A percentile compares a stretch with the other conserved stretches of the same genome.
Conservation (phyloP, 2,888 invertebrate species). For the Uloborus plumipes region DNA sequence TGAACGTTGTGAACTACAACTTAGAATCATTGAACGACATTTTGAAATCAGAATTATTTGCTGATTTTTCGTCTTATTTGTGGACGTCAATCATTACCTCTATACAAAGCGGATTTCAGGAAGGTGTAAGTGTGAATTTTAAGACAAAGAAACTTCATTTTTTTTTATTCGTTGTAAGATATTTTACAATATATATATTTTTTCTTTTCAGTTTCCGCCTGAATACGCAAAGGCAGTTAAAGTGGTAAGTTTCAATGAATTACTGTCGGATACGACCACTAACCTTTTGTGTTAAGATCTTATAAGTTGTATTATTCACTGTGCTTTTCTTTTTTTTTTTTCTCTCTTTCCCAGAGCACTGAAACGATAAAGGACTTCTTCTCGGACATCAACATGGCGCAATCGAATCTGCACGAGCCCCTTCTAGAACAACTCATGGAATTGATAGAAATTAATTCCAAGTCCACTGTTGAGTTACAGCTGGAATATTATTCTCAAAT, state of each 20-base stretch:
- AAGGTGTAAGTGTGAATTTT: conserved; percentile 35
- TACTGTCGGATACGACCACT: too few species aligned
- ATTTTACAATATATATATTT: background rate
- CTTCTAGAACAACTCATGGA: conserved; percentile 29
- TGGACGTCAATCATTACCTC: conserved; percentile 28
- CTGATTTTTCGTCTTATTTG: conserved; percentile 18
- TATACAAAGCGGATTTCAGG: conserved; percentile 47
- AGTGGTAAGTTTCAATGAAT: conserved; percentile 14
- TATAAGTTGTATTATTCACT: too few species aligned
- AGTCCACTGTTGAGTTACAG: conserved; percentile 47
- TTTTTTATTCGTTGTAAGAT: background rate
- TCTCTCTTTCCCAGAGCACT: conserved; percentile 26
- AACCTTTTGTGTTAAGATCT: too few species aligned
- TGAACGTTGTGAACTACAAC: conserved; percentile 22
- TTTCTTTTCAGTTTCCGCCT: conserved; percentile 30
- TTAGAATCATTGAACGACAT: conserved; percentile 22
- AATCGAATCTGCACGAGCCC: conserved; percentile 16
- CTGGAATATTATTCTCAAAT: conserved; percentile 48
- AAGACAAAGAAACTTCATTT: background rate
- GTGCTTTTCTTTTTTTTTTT: background rate
- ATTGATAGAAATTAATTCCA: conserved; percentile 43
- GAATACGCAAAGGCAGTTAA: conserved; percentile 48
- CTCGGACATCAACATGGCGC: conserved; percentile 20
- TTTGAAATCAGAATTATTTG: conserved; percentile 28
- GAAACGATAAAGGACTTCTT: conserved; percentile 32